Evolutionary conservation across 2,888 invertebrate genomes (phyloP), one percentile per base, ranked within the genome.

Genomic region (Buathra laborator): DNA sequence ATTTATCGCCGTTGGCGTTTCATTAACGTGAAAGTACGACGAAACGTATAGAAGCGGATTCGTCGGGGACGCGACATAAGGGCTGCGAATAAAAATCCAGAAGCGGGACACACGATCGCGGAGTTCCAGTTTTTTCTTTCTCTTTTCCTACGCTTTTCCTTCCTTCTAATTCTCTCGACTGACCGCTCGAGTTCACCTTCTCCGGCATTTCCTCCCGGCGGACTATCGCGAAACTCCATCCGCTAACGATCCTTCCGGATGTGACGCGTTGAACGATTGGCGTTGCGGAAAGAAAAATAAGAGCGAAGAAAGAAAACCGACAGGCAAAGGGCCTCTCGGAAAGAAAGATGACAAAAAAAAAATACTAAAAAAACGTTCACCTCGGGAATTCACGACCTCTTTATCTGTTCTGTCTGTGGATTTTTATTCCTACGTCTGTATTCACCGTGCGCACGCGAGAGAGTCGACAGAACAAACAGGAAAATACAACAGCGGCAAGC

Each of bases 1-100:
- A 84, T 84, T 81, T 74, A 74, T 81, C 67, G 80, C 56, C 66
- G 67, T 68, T 62, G 77, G 81, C 68, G 53, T 77, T 84, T 81
- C 76, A 84, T 81, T 84, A 84, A 81, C 72, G 46, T 37, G 71
- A 77, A 62, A 62, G 62, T 48, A 48, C 70, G 37, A 70, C 59
- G 59, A 37, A 32, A 44, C 10, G 19, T 6, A 64, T 6, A 64
- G 56, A 56, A 56, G 56, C 14, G 7, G 59, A 62, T 16, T 44
- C 3, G 10, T 37, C 37, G 37, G 37, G 5, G n/a, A 48, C 66
- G 66, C 66, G 46, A 24, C 56, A 64, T 51, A 43, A 66, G 66
- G 19, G 75, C 14, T 24, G 37, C 12, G 37, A 24, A 64, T 37
- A 66, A 64, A 66, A 37, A 32, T 5, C 29, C n/a, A 46, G 62